These are phyloP conservation scores for Drosophila cyrtoloma DNA, from an alignment of 2,888 invertebrate genomes.

Conservation along the genomic window DNA sequence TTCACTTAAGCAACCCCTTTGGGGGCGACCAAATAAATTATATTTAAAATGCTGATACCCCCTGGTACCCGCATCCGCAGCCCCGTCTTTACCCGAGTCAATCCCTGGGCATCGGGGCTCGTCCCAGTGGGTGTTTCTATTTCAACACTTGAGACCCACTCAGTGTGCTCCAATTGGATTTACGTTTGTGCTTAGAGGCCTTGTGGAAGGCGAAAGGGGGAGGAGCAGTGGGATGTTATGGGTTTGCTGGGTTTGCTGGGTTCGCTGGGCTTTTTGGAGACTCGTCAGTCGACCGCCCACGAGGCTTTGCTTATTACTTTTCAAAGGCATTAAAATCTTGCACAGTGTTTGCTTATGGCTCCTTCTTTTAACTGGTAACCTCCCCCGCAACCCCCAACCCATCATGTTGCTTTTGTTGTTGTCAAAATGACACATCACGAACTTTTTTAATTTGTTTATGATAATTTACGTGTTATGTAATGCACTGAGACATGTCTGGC, in stretches of 20 bases:
- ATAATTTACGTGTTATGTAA: conserved; percentile 78
- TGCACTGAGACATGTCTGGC: conserved; percentile 51
- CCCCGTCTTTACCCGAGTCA: background rate
- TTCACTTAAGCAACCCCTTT: conserved; percentile 75
- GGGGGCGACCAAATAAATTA: conserved; percentile 71
- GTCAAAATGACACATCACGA: conserved; percentile 78
- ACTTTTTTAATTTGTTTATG: conserved; percentile 84
- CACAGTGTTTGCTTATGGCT: conserved; percentile 9
- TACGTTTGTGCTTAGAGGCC: conserved; percentile 54
- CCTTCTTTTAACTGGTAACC: conserved; percentile 13
- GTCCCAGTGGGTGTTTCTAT: conserved; percentile 74
- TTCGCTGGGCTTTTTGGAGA: conserved; percentile 31
- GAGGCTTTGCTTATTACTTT: conserved; percentile 77
- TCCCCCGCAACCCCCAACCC: conserved; percentile 4
- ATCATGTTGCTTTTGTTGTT: conserved; percentile 17
- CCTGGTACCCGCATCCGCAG: conserved; percentile 17
- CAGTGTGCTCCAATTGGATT: conserved; percentile 70
- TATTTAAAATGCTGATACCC: conserved; percentile 65
- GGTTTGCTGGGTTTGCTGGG: conserved; percentile 18
- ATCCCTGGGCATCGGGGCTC: conserved; percentile 40
- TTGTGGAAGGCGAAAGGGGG: background rate
- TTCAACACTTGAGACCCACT: conserved; percentile 67
- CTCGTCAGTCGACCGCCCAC: conserved; percentile 66
- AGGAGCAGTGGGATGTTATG: conserved; percentile 1
- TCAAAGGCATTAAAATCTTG: conserved; percentile 64